Percentiles rank a stretch among this genome's conserved stretches.
Conservation (phyloP, 2,113 vertebrate species). For the Monopterus albus region DNA sequence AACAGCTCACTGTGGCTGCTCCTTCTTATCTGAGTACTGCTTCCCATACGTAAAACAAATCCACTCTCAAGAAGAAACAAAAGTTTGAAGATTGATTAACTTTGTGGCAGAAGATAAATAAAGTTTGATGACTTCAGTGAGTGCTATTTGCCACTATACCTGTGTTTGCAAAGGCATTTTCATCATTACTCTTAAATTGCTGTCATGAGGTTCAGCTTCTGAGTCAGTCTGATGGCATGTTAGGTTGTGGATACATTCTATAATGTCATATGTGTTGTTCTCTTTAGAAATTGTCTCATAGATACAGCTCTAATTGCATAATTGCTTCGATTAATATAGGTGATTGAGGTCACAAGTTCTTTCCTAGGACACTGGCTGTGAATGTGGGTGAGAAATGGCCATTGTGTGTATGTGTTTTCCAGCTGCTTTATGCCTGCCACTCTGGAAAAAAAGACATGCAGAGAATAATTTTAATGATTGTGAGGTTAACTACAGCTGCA, state of each 20-base stretch:
- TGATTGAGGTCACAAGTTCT: conserved; percentile 61
- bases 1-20: neutral
- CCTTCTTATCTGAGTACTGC: conserved; percentile 1
- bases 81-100: no score
- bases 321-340: conserved; percentile 59
- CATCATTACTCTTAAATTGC: no score
- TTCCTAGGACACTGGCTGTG: conserved; percentile 4
- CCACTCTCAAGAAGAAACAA: neutral
- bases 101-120: no score
- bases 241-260: neutral
- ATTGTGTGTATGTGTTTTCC: neutral
- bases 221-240: neutral
- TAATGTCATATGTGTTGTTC: conserved; percentile 1
- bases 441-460: conserved; percentile 42
- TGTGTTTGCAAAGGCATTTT: no score
- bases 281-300: conserved; percentile 28
- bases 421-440: conserved; percentile 18
- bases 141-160: no score
- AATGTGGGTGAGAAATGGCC: conserved; percentile 5
- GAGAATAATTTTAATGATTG: conserved; percentile 62
- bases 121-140: no score
- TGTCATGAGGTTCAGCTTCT: no score
- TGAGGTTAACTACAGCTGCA: conserved; percentile 71
- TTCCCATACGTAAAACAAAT: neutral
- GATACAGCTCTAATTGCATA: conserved; percentile 31